phyloP scores from a whole-genome alignment of 1,140 invertebrate species.

The Brachionus paranguensis region DNA sequence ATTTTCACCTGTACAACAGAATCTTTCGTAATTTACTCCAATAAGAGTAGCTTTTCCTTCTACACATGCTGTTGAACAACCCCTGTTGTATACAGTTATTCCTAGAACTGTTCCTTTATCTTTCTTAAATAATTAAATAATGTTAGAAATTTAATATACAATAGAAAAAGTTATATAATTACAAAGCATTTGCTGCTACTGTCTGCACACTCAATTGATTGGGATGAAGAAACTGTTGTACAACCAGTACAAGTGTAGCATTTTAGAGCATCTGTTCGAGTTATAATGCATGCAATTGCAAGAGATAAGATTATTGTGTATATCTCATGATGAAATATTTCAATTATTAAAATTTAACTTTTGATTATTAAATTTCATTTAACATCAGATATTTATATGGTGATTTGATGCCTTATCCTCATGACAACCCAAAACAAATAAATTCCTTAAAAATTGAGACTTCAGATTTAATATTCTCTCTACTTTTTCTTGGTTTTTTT shows the following conservation, averaged over 20 bases:
- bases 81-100: neutral
- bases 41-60: neutral
- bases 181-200: neutral
- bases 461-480: too few relatives aligned
- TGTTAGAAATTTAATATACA: neutral
- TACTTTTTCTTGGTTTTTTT: too few relatives aligned
- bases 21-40: neutral
- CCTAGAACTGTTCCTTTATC: neutral
- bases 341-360: too few relatives aligned
- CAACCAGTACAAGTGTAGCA: neutral
- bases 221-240: neutral
- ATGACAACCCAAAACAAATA: too few relatives aligned
- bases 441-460: too few relatives aligned
- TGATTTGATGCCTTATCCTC: too few relatives aligned
- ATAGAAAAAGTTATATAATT: neutral
- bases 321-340: neutral
- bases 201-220: neutral
- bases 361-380: too few relatives aligned
- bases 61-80: neutral
- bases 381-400: too few relatives aligned
- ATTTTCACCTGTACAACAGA: neutral
- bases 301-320: neutral
- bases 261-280: neutral
- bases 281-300: neutral
- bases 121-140: too few relatives aligned